Evolutionary conservation across 2,888 invertebrate genomes (phyloP).

Genomic region (Plebejus argus): DNA sequence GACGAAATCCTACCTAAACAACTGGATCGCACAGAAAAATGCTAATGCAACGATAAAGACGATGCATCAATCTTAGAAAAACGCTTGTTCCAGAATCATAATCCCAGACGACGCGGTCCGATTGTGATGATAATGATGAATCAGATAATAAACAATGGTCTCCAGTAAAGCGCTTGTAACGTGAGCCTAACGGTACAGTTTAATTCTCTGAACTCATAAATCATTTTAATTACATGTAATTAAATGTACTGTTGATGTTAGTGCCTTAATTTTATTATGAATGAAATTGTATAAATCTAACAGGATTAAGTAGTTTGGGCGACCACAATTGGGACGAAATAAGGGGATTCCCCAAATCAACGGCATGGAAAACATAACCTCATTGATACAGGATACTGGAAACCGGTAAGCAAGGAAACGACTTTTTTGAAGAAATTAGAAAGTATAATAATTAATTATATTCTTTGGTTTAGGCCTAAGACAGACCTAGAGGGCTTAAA

Average conservation of each 20-base stretch:
- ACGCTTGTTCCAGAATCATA: constrained; percentile 5
- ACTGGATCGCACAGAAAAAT: too few relatives aligned
- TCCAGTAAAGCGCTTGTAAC: constrained; percentile 1
- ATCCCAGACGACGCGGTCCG: constrained; percentile 19
- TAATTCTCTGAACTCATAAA: constrained; percentile 24
- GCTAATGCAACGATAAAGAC: too few relatives aligned
- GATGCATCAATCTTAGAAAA: too few relatives aligned
- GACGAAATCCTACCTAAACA: too few relatives aligned
- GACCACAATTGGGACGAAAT: background rate
- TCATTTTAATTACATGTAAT: constrained; percentile 28
- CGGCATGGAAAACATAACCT: background rate
- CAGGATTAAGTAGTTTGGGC: background rate
- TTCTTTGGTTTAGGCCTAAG: background rate
- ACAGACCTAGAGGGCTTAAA: too few relatives aligned
- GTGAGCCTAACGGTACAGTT: constrained; percentile 16
- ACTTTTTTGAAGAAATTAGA: too few relatives aligned
- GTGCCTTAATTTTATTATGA: background rate
- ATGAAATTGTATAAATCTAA: background rate
- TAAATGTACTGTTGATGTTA: constrained; percentile 17
- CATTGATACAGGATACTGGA: background rate
- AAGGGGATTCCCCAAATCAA: background rate
- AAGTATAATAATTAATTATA: background rate
- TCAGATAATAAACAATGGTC: constrained; percentile 25
- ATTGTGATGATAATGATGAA: constrained; percentile 20
- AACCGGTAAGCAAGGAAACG: background rate